phyloP scores from a whole-genome alignment of 2,888 invertebrate species.

The Volucella inflata region DNA sequence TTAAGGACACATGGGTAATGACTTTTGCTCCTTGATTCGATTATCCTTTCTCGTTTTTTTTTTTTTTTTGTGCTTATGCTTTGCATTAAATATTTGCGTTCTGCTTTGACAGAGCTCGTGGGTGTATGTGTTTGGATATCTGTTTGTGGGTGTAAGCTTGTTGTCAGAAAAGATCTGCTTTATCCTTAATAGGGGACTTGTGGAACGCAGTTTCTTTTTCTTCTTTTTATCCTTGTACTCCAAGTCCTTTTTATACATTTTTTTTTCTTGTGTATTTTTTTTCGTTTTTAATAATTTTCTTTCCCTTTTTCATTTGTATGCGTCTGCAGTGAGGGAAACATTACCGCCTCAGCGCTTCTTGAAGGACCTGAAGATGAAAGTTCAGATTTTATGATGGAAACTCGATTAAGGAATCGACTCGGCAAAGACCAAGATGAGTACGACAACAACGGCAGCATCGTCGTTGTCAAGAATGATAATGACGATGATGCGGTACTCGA shows the following conservation, averaged over 20 bases:
- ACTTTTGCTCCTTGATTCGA: slow-evolving; percentile 61
- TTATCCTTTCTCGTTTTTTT: slow-evolving; percentile 36
- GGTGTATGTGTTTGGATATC: slow-evolving; percentile 6
- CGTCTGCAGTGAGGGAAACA: slow-evolving; percentile 75
- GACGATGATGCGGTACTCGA: slow-evolving; percentile 75
- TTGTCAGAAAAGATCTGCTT: slow-evolving; percentile 25
- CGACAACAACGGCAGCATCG: slow-evolving; percentile 17
- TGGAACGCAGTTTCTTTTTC: slow-evolving; percentile 26
- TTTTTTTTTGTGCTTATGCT: slow-evolving; percentile 17
- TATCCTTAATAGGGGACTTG: slow-evolving; percentile 24
- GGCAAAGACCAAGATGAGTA: slow-evolving; percentile 48
- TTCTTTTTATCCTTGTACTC: slow-evolving; percentile 5
- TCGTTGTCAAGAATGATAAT: slow-evolving; percentile 43
- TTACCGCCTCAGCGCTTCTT: slow-evolving; percentile 78
- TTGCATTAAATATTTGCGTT: slow-evolving; percentile 29
- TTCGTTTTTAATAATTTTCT: slow-evolving; percentile 1
- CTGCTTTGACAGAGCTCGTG: background rate
- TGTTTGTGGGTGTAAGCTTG: slow-evolving; percentile 24
- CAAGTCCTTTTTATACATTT: slow-evolving; percentile 6
- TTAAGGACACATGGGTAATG: slow-evolving; percentile 77
- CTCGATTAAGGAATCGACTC: slow-evolving; percentile 78
- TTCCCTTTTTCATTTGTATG: slow-evolving; percentile 36
- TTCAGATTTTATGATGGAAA: slow-evolving; percentile 80
- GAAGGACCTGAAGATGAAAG: slow-evolving; percentile 79
- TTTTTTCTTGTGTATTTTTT: slow-evolving; percentile 20